Percentiles rank a stretch among this genome's conserved stretches.
phyloP scores from a whole-genome alignment of 2,797 vertebrate species.

The Anas capensis region DNA sequence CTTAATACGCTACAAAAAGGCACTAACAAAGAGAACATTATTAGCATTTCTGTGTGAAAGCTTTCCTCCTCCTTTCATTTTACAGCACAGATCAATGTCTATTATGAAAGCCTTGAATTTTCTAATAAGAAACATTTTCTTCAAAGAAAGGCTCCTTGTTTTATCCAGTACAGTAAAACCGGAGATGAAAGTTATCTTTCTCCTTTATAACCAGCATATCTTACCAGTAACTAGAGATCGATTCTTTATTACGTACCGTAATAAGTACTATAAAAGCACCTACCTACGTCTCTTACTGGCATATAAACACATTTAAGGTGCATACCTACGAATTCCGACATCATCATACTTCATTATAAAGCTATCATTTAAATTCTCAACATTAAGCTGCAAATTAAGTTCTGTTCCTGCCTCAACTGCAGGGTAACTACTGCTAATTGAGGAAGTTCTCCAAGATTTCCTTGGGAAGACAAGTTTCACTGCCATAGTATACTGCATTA shows the following conservation, averaged over 20 bases:
- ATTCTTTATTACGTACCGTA: not conserved
- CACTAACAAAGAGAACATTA: slow-evolving; percentile 7
- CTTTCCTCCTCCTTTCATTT: slow-evolving; percentile 34
- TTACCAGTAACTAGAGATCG: not conserved
- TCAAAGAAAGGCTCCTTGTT: not conserved
- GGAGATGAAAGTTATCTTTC: not conserved
- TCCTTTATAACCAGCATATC: not conserved
- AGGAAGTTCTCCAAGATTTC: not conserved
- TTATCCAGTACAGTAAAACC: not conserved
- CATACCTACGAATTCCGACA: not conserved
- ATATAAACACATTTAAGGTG: not conserved
- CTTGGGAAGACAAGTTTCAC: not conserved
- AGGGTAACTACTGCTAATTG: not conserved
- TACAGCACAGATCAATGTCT: slow-evolving; percentile 29
- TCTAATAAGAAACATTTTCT: not conserved
- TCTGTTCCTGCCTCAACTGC: not conserved
- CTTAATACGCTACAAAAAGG: not conserved
- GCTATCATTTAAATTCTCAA: not conserved
- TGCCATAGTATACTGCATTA: not conserved
- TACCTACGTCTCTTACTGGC: not conserved
- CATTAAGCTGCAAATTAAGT: not conserved
- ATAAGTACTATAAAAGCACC: not conserved
- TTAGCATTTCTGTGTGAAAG: slow-evolving; percentile 28
- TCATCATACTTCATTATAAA: not conserved
- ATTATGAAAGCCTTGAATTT: slow-evolving; percentile 19